phyloP scores from a whole-genome alignment of 2,113 vertebrate genomes.

The Arizona elegans region DNA sequence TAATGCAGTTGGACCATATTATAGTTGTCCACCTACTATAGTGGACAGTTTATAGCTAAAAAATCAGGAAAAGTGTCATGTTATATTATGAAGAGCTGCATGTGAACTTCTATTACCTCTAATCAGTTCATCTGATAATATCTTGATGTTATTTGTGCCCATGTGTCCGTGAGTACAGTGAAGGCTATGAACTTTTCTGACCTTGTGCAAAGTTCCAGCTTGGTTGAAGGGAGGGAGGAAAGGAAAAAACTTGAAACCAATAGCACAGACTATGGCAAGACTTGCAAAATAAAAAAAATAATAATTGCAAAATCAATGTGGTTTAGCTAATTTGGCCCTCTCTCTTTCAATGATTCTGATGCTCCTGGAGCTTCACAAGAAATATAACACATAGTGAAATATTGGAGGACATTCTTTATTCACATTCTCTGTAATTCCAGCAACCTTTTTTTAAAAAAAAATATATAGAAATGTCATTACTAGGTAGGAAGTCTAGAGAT shows the following conservation, averaged over 20 bases:
- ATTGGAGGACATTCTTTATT: neutral
- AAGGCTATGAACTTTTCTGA: conserved; percentile 5
- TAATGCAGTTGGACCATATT: neutral
- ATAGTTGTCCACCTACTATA: no score
- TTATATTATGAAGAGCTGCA: neutral
- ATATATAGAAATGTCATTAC: neutral
- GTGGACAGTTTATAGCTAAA: neutral
- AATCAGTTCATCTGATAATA: neutral
- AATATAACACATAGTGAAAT: neutral
- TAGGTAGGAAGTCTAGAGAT: neutral
- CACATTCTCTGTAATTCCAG: neutral
- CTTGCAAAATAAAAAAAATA: neutral
- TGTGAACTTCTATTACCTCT: conserved; percentile 8
- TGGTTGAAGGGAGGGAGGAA: neutral
- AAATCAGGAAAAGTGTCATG: no score
- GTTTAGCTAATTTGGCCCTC: neutral
- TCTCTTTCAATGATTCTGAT: neutral
- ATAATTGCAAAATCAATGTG: neutral
- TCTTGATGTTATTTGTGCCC: neutral
- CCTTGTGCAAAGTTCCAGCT: neutral
- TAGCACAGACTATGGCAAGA: neutral
- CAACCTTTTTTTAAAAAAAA: neutral
- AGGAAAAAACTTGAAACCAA: neutral
- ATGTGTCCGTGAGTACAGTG: neutral
- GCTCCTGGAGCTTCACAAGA: neutral